Conservation (phyloP, 2,888 invertebrate genomes). For the Troides aeacus region DNA sequence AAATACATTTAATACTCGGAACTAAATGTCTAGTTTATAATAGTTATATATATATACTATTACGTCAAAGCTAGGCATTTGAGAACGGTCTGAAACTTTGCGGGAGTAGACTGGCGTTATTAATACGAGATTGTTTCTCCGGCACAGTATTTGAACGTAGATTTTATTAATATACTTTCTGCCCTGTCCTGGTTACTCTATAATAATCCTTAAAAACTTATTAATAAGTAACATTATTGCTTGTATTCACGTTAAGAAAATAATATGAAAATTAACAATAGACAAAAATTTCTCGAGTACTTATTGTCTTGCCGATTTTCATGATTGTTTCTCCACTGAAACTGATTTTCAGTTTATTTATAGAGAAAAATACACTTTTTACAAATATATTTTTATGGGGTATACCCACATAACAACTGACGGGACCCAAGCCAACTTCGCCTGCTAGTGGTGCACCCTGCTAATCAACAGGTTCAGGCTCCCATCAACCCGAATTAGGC, state of each 20-base stretch:
- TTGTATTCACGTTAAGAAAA: neutral
- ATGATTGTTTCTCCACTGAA: neutral
- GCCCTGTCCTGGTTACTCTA: neutral
- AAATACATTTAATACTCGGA: neutral
- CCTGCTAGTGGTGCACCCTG: too few species aligned
- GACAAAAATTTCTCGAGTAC: neutral
- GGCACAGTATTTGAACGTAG: constrained; percentile 2
- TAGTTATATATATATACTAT: neutral
- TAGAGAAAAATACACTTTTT: too few species aligned
- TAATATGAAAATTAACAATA: neutral
- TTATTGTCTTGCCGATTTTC: neutral
- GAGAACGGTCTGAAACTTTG: constrained; percentile 8
- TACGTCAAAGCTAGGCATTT: constrained; percentile 9
- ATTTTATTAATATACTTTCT: constrained; percentile 17
- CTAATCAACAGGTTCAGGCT: too few species aligned
- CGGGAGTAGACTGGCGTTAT: constrained; percentile 9
- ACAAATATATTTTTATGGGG: too few species aligned
- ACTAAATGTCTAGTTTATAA: neutral
- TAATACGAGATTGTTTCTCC: constrained; percentile 14
- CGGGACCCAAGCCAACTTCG: too few species aligned
- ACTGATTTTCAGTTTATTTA: too few species aligned
- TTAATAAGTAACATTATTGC: neutral
- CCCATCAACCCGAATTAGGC: too few species aligned
- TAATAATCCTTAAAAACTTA: neutral
- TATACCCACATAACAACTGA: too few species aligned